Conservation (phyloP, 2,888 invertebrate species). For the Cryptosula pallasiana region DNA sequence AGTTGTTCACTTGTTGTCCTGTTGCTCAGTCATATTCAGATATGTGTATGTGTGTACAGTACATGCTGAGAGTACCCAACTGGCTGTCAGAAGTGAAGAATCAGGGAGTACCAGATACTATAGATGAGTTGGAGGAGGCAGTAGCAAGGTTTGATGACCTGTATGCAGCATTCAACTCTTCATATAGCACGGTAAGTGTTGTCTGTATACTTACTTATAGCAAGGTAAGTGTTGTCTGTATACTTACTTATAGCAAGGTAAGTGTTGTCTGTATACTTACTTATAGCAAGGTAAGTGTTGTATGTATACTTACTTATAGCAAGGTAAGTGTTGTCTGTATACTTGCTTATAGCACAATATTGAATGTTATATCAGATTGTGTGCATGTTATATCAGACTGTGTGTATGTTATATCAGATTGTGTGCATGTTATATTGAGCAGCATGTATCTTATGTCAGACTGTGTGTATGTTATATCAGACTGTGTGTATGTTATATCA, state of each 20-base stretch:
- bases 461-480: too few species aligned
- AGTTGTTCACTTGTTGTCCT: too few species aligned
- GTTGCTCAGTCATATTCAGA: too few species aligned
- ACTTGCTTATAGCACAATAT: not conserved
- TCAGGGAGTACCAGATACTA: constrained; percentile 63
- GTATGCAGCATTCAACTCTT: constrained; percentile 94
- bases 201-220: not conserved
- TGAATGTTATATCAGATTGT: not conserved
- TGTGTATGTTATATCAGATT: not conserved
- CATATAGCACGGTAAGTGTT: constrained; percentile 74
- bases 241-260: not conserved
- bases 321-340: not conserved
- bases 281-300: too few species aligned
- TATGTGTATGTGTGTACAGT: constrained; percentile 34
- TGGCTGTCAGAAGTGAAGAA: constrained; percentile 88
- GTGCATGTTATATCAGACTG: not conserved
- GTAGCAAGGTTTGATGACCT: constrained; percentile 88
- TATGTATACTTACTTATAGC: too few species aligned
- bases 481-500: too few species aligned
- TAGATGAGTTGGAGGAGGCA: constrained; percentile 82
- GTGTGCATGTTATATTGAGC: too few species aligned
- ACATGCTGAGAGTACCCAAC: constrained; percentile 67
- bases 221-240: not conserved
- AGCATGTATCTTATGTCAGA: too few species aligned
- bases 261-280: too few species aligned